Percentiles rank a stretch among this genome's conserved stretches.
Evolutionary conservation across 2,888 invertebrate species (phyloP).

Genomic region (Microplitis manilae): DNA sequence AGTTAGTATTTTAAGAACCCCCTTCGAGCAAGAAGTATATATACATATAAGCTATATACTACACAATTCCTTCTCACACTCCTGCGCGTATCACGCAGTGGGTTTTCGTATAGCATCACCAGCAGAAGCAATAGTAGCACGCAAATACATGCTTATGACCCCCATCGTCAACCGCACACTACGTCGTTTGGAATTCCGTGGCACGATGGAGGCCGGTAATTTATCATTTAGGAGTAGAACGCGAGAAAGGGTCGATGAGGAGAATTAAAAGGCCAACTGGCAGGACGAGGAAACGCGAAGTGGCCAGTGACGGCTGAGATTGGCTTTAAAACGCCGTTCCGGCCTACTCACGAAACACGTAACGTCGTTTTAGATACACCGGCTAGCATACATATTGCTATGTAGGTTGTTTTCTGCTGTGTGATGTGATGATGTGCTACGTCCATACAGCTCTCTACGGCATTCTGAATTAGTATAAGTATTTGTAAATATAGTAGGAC

Average conservation of each 20-base stretch:
- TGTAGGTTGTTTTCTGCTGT: neutral
- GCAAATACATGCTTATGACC: slow-evolving; percentile 36
- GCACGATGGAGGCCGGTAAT: slow-evolving; percentile 62
- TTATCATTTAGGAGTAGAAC: slow-evolving; percentile 64
- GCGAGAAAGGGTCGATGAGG: slow-evolving; percentile 43
- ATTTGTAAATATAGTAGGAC: neutral
- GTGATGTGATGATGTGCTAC: neutral
- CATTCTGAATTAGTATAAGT: neutral
- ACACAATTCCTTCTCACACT: slow-evolving; percentile 45
- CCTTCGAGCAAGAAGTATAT: neutral
- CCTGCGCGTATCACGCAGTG: slow-evolving; percentile 8
- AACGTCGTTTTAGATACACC: slow-evolving; percentile 54
- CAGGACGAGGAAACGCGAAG: slow-evolving; percentile 63
- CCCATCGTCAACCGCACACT: slow-evolving; percentile 18
- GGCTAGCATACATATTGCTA: slow-evolving; percentile 47
- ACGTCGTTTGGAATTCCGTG: slow-evolving; percentile 21
- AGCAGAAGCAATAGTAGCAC: slow-evolving; percentile 7
- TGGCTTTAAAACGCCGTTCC: slow-evolving; percentile 53
- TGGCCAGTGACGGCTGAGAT: slow-evolving; percentile 60
- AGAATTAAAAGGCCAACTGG: slow-evolving; percentile 56
- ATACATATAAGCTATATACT: slow-evolving; percentile 49
- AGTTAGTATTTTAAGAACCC: slow-evolving; percentile 33
- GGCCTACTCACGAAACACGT: slow-evolving; percentile 31
- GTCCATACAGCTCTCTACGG: neutral
- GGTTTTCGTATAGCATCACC: slow-evolving; percentile 8